Conservation (phyloP, 2,113 vertebrate genomes). For the Phylloscopus trochilus region DNA sequence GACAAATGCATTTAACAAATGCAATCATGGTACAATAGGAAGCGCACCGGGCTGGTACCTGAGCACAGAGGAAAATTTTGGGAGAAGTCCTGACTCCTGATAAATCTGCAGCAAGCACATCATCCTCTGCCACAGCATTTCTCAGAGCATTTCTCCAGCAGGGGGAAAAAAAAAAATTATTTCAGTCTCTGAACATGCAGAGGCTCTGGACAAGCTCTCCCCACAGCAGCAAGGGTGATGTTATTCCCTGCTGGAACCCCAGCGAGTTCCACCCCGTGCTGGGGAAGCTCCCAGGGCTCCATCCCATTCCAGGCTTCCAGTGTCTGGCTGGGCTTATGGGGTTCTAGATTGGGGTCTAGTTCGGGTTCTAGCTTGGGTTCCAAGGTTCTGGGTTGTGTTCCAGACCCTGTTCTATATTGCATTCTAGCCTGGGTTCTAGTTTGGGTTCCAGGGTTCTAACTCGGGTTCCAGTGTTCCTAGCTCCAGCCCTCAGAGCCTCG, state of each 20-base stretch:
- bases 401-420: no score
- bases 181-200: fast-evolving
- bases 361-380: no score
- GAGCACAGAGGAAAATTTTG: neutral
- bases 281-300: neutral
- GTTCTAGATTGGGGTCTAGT: no score
- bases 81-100: neutral
- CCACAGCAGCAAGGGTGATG: fast-evolving
- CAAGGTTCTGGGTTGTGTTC: no score
- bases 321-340: no score
- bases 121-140: fast-evolving
- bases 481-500: fast-evolving
- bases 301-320: no score
- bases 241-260: neutral
- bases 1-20: neutral
- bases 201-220: neutral
- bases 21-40: fast-evolving
- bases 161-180: neutral
- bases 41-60: neutral
- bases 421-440: no score
- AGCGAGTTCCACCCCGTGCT: fast-evolving
- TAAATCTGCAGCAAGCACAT: fast-evolving
- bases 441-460: no score
- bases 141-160: neutral
- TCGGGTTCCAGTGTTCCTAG: no score